Percentiles rank a stretch among this genome's conserved stretches.
Conservation (phyloP, 1,140 invertebrate species). For the Diabrotica virgifera region DNA sequence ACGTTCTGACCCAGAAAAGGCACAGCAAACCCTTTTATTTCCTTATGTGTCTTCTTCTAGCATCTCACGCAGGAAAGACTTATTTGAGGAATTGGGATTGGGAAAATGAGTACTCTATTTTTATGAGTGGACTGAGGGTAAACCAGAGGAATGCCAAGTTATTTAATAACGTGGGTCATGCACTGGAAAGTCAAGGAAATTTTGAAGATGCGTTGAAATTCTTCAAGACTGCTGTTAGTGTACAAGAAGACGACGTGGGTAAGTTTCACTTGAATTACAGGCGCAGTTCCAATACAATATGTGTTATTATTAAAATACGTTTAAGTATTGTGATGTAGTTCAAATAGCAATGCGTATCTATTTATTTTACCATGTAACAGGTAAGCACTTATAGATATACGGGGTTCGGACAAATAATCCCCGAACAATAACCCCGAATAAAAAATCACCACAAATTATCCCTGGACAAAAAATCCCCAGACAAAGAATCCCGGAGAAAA, state of each 20-base stretch:
- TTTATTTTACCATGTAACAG: no score
- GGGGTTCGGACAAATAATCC: no score
- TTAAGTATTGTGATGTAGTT: no score
- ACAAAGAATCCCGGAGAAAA: no score
- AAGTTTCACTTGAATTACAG: no score
- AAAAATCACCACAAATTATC: no score
- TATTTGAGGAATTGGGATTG: conserved; percentile 86
- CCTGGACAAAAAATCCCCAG: no score
- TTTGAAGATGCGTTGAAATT: conserved; percentile 78
- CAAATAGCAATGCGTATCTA: no score
- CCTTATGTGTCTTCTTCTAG: conserved; percentile 64
- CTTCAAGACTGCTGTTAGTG: conserved; percentile 88
- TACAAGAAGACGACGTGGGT: conserved; percentile 91
- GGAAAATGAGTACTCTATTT: conserved; percentile 90
- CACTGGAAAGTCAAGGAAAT: conserved; percentile 77
- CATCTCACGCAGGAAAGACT: conserved; percentile 78
- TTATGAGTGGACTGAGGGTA: conserved; percentile 86
- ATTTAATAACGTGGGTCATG: conserved; percentile 96
- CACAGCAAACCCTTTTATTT: conserved; percentile 61
- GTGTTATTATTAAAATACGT: no score
- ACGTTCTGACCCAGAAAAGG: conserved; percentile 51
- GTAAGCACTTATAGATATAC: no score
- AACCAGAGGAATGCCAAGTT: conserved; percentile 92
- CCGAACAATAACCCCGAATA: no score
- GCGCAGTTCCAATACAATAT: no score